Percentiles rank a stretch among this genome's conserved stretches.
These are phyloP conservation scores for Acrobasis consociella DNA, from an alignment of 2,888 invertebrate species.

Conservation along the genomic window DNA sequence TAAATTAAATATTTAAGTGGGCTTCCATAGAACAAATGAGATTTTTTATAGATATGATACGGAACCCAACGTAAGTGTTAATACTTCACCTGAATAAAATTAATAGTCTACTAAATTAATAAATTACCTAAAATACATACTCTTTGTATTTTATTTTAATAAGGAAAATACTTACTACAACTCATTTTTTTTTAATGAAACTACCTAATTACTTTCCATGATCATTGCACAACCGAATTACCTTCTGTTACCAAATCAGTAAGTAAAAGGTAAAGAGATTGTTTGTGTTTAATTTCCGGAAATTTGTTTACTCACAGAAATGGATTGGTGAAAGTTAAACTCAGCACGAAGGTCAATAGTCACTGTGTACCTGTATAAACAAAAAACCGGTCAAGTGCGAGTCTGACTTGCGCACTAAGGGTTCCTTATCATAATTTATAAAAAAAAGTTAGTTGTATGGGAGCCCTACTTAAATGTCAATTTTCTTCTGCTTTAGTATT, in stretches of 20 bases:
- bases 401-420: too few species aligned
- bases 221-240: conserved; percentile 47
- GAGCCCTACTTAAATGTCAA: too few species aligned
- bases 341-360: conserved; percentile 53
- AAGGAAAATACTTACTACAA: not conserved
- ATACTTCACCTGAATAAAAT: too few species aligned
- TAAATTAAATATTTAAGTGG: too few species aligned
- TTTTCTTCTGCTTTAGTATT: too few species aligned
- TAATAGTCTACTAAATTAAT: too few species aligned
- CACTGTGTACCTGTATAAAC: not conserved
- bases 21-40: too few species aligned
- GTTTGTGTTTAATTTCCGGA: conserved; percentile 61
- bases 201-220: conserved; percentile 26
- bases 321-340: conserved; percentile 64
- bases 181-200: conserved; percentile 15
- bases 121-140: too few species aligned
- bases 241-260: conserved; percentile 58
- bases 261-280: conserved; percentile 64
- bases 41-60: too few species aligned
- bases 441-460: too few species aligned
- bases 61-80: too few species aligned
- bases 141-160: not conserved
- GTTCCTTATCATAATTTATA: too few species aligned
- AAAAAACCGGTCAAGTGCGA: not conserved
- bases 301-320: conserved; percentile 65